Percentiles rank a stretch among this genome's conserved stretches.
These are phyloP conservation scores for Brenthis ino DNA, from an alignment of 2,888 invertebrate genomes.

Conservation along the genomic window DNA sequence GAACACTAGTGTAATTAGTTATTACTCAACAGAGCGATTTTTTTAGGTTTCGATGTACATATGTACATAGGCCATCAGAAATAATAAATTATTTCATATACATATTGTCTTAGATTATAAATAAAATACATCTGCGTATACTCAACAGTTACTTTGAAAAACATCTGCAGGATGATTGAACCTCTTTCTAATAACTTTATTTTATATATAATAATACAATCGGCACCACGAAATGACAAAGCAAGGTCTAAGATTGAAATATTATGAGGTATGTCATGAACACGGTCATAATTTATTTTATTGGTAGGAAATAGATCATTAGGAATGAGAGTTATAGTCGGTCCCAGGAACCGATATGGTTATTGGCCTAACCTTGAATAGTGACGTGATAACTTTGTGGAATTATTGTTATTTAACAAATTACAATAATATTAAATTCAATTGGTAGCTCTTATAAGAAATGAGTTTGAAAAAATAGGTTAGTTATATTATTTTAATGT, in stretches of 20 bases:
- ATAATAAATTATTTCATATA: background rate
- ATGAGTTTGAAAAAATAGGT: no score
- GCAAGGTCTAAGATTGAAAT: conserved; percentile 16
- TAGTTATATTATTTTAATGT: no score
- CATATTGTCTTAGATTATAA: background rate
- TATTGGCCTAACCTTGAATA: conserved; percentile 19
- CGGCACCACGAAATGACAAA: conserved; percentile 17
- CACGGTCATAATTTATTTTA: conserved; percentile 21
- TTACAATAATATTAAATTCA: no score
- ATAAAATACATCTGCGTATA: conserved; percentile 4
- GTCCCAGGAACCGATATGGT: conserved; percentile 21
- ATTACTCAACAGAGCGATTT: no score
- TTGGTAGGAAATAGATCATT: conserved; percentile 33
- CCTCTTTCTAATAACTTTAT: conserved; percentile 8
- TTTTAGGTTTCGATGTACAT: background rate
- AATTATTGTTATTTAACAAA: no score
- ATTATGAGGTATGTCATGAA: conserved; percentile 12
- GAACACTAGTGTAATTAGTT: no score
- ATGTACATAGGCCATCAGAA: no score
- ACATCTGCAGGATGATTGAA: conserved; percentile 7
- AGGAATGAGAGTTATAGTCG: conserved; percentile 16
- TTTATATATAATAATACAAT: conserved; percentile 8
- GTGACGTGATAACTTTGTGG: conserved; percentile 1
- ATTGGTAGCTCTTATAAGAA: no score
- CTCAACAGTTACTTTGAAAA: background rate